Percentiles rank a stretch among this genome's conserved stretches.
These are phyloP conservation scores for Hybos culiciformis DNA, from an alignment of 2,888 invertebrate genomes.

Conservation along the genomic window DNA sequence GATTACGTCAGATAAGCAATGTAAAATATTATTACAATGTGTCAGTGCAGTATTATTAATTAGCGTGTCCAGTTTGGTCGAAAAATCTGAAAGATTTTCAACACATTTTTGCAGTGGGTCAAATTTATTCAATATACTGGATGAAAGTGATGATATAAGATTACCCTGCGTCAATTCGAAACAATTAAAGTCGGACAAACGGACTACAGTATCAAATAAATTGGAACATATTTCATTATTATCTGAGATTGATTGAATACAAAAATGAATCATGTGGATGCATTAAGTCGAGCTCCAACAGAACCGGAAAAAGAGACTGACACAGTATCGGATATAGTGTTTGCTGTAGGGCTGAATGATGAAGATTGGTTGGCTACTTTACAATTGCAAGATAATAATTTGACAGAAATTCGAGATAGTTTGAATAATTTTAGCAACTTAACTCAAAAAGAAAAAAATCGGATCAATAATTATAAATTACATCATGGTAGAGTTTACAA, in stretches of 20 bases:
- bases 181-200: too few relatives aligned
- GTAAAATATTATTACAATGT: too few relatives aligned
- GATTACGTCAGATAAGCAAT: too few relatives aligned
- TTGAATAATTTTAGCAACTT: slow-evolving; percentile 2
- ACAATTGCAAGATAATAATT: slow-evolving; percentile 10
- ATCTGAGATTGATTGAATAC: background rate
- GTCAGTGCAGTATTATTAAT: too few relatives aligned
- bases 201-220: too few relatives aligned
- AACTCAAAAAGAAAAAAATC: slow-evolving; percentile 4
- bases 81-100: too few relatives aligned
- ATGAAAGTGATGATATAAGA: too few relatives aligned
- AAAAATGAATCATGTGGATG: slow-evolving; percentile 2
- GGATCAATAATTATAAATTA: slow-evolving; percentile 10
- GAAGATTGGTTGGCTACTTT: slow-evolving; percentile 13
- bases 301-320: background rate
- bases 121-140: too few relatives aligned
- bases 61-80: too few relatives aligned
- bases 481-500: slow-evolving; percentile 6
- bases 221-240: too few relatives aligned
- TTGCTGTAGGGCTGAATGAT: slow-evolving; percentile 2
- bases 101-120: too few relatives aligned
- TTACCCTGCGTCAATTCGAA: too few relatives aligned
- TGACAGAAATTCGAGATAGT: slow-evolving; percentile 3
- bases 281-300: background rate
- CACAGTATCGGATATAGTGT: background rate